Percentiles rank a stretch among this genome's conserved stretches.
Evolutionary conservation across 2,888 invertebrate genomes (phyloP).

Genomic region (Prostheceraeus crozeri): DNA sequence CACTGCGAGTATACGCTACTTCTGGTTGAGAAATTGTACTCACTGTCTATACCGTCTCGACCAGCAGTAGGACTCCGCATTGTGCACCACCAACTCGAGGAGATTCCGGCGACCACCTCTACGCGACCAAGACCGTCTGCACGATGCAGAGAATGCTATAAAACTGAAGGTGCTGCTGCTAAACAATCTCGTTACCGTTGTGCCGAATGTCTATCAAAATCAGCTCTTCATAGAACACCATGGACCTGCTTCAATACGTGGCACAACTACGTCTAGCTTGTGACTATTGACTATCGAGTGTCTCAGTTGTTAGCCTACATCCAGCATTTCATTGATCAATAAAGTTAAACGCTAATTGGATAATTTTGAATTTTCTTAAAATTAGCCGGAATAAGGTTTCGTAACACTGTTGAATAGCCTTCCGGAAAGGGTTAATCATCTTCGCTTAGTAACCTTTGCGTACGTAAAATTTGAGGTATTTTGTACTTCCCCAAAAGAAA

Average conservation of each 20-base stretch:
- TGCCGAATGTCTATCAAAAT: neutral
- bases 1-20: neutral
- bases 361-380: too few relatives aligned
- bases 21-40: neutral
- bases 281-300: too few relatives aligned
- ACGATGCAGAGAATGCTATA: neutral
- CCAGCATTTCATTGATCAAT: too few relatives aligned
- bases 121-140: neutral
- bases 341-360: too few relatives aligned
- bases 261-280: too few relatives aligned
- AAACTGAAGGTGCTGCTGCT: neutral
- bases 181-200: neutral
- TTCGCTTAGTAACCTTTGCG: too few relatives aligned
- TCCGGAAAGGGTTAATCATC: too few relatives aligned
- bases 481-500: too few relatives aligned
- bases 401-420: too few relatives aligned
- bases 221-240: slow-evolving; percentile 21
- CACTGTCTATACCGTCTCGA: neutral
- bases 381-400: too few relatives aligned
- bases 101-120: neutral
- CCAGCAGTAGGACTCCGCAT: neutral
- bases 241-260: slow-evolving; percentile 23
- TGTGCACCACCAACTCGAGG: neutral
- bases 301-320: neutral
- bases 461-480: too few relatives aligned